Percentiles rank a stretch among this genome's conserved stretches.
phyloP scores from a whole-genome alignment of 2,797 vertebrate species.

The Setipinna tenuifilis region DNA sequence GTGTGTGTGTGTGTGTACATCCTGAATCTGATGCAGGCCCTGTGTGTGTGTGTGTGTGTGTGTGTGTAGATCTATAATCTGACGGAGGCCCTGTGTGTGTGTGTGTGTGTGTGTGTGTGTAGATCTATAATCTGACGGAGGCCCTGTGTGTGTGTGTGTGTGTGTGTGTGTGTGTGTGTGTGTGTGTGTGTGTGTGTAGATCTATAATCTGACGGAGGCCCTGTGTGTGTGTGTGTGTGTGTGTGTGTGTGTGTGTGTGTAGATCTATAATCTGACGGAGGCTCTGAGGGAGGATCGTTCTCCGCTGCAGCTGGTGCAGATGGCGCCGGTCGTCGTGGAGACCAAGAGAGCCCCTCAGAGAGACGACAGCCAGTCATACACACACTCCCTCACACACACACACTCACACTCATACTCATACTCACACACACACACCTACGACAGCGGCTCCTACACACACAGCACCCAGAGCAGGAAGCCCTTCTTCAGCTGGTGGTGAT shows the following conservation, averaged over 20 bases:
- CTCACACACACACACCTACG: not conserved
- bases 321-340: conserved; percentile 95
- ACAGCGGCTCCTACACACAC: conserved; percentile 83
- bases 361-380: conserved; percentile 84
- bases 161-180: conserved; percentile 18
- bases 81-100: no score
- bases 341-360: conserved; percentile 91
- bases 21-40: no score
- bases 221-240: no score
- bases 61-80: no score
- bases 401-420: no score
- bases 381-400: not conserved
- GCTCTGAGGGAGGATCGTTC: conserved; percentile 93
- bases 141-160: not conserved
- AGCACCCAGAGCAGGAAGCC: conserved; percentile 98
- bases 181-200: conserved; percentile 50
- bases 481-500: conserved; percentile 97
- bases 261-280: conserved; percentile 91
- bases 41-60: no score
- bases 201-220: conserved; percentile 92
- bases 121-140: no score
- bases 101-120: not conserved
- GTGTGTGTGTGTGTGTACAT: no score
- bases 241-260: not conserved
- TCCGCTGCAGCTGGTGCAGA: conserved; percentile 94